Evolutionary conservation across 2,113 vertebrate genomes (phyloP), one percentile per base, ranked within the genome.

Genomic region (Lampris incognitus): DNA sequence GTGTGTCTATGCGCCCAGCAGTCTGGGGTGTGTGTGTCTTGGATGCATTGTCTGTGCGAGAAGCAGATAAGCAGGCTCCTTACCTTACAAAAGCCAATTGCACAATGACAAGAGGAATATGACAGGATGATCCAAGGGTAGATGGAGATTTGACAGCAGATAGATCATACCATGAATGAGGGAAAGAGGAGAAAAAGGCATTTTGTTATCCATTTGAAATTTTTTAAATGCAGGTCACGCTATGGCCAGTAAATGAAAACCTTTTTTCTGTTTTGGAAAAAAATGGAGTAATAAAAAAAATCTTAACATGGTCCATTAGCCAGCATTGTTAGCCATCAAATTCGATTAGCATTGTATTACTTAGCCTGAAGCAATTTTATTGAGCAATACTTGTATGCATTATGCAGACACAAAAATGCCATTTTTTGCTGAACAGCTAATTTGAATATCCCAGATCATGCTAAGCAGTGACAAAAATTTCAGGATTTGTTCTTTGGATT

Each of bases 21-120:
- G 51, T 66, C n/a, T 74, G 55, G 4, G 55, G 48, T 89, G 71
- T 88, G 69, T 87, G 91, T 87, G 52, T 71, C 37, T 84, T 41
- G 40, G 69, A 40, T 57, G 48, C 65, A 72, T 54, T 76, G 74
- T 87, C 77, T 82, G 85, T 86, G 74, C 69, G 81, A 88, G 68
- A 85, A 42, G 79, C 88, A 84, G 85, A 93, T 92, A 95, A 89
- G 94, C 95, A 93, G 96, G 96, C 97, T 96, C 96, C 97, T 99
- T 99, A 99, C 97, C 97, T 99, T 99, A 96, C 98, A 85, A 95
- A 91, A 96, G 98, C 98, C 98, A 97, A 93, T 85, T 81, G 90
- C 94, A 94, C 24, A 94, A 93, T 78, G 82, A 72, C 85, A 46
- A 6, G 59, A 91, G 69, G 56, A 85, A 81, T 8, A 44, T n/a